Evolutionary conservation across 2,113 vertebrate species (phyloP).

Genomic region (Dendrocopos noguchii): DNA sequence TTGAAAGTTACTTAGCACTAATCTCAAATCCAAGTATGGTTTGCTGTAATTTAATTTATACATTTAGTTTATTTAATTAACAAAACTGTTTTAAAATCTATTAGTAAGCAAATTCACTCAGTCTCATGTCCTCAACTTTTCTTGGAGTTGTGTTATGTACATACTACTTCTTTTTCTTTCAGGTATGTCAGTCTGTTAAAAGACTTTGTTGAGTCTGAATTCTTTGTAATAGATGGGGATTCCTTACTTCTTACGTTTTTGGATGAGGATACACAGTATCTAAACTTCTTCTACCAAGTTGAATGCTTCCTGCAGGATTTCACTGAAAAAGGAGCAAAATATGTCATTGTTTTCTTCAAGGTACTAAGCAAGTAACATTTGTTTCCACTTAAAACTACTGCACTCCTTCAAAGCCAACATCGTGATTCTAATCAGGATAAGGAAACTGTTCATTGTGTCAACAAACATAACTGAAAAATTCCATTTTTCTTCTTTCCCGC

Average conservation of each 20-base stretch:
- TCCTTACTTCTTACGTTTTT: slow-evolving; percentile 60
- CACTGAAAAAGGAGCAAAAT: slow-evolving; percentile 67
- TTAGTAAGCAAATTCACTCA: not conserved
- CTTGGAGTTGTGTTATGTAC: not conserved
- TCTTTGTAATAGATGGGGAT: slow-evolving; percentile 72
- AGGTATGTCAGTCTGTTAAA: slow-evolving; percentile 59
- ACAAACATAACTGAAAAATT: not conserved
- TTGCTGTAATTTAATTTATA: not conserved
- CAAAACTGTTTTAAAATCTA: not conserved
- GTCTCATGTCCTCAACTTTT: not conserved
- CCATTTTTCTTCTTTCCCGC: not conserved
- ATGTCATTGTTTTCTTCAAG: slow-evolving; percentile 64
- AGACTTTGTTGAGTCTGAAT: slow-evolving; percentile 67
- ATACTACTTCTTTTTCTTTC: slow-evolving; percentile 14
- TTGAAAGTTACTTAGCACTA: not conserved
- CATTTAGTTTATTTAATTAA: not conserved
- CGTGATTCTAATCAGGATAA: not conserved
- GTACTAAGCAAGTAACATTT: slow-evolving; percentile 20
- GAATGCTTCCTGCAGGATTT: slow-evolving; percentile 66
- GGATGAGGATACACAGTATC: slow-evolving; percentile 2
- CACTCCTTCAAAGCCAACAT: not conserved
- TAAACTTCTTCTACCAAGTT: slow-evolving; percentile 61
- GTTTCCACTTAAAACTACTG: not conserved
- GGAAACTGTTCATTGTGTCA: not conserved
- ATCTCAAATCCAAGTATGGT: not conserved